Conservation (phyloP, 2,888 invertebrate genomes). For the Heliconius hortense region DNA sequence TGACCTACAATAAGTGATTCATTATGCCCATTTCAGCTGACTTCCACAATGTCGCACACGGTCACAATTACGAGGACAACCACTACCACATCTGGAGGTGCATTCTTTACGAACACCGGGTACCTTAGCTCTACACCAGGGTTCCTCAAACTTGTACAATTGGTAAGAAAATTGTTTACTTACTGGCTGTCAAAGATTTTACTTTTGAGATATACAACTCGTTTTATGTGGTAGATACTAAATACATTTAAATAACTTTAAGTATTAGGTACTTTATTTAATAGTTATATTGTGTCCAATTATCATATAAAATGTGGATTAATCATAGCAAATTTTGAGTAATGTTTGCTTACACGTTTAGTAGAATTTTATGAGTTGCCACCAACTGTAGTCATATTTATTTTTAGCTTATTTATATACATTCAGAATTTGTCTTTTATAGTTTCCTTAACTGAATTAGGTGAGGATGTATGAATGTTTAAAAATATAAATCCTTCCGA, state of each 20-base stretch:
- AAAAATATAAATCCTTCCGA: slow-evolving; percentile 31
- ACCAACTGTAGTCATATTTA: slow-evolving; percentile 5
- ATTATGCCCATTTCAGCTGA: slow-evolving; percentile 7
- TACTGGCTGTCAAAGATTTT: neutral
- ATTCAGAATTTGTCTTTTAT: neutral
- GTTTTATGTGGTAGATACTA: neutral
- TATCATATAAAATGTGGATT: neutral
- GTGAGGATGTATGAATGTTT: neutral
- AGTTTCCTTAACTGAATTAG: slow-evolving; percentile 12
- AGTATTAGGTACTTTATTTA: neutral
- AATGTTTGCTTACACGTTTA: slow-evolving; percentile 2
- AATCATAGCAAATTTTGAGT: neutral
- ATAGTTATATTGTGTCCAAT: neutral
- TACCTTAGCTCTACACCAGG: slow-evolving; percentile 91
- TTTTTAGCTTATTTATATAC: neutral
- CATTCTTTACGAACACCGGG: slow-evolving; percentile 90
- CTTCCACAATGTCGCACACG: slow-evolving; percentile 89
- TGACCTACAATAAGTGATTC: slow-evolving; percentile 10
- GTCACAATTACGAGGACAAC: slow-evolving; percentile 94
- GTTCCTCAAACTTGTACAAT: slow-evolving; percentile 89
- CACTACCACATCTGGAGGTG: slow-evolving; percentile 88
- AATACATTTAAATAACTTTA: too few species aligned
- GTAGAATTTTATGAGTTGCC: slow-evolving; percentile 10
- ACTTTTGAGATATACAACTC: neutral
- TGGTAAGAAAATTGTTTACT: slow-evolving; percentile 77